phyloP scores from a whole-genome alignment of 2,888 invertebrate genomes.

The Drosophila greeni region DNA sequence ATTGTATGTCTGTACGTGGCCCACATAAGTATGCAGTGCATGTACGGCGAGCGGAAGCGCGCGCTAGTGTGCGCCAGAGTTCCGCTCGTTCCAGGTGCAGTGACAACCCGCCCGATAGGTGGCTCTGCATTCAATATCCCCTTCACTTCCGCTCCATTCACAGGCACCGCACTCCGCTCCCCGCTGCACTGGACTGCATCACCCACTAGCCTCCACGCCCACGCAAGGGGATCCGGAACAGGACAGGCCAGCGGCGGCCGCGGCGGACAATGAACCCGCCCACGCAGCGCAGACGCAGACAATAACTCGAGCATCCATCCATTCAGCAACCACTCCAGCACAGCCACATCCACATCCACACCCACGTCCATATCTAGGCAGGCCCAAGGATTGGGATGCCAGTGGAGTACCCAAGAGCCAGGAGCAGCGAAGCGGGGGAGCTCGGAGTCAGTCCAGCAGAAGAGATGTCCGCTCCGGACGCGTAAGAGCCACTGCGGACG shows the following conservation, averaged over 20 bases:
- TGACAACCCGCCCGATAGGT: constrained; percentile 19
- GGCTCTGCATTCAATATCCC: constrained; percentile 13
- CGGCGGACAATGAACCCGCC: constrained; percentile 57
- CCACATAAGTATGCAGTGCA: constrained; percentile 28
- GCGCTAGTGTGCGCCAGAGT: not conserved
- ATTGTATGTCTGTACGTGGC: constrained; percentile 4
- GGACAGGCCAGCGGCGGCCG: constrained; percentile 18
- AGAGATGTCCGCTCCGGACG: constrained; percentile 5
- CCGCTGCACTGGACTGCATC: constrained; percentile 7
- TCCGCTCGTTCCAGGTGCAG: constrained; percentile 17
- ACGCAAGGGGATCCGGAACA: not conserved
- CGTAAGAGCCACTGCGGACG: constrained; percentile 6
- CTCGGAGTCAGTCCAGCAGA: constrained; percentile 1
- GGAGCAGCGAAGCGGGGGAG: not conserved
- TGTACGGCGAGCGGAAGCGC: constrained; percentile 15
- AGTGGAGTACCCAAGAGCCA: constrained; percentile 2
- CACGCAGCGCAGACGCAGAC: constrained; percentile 7
- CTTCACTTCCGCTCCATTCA: constrained; percentile 12
- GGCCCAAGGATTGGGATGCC: constrained; percentile 9
- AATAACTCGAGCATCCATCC: constrained; percentile 8
- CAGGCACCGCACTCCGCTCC: constrained; percentile 6
- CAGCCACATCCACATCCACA: not conserved
- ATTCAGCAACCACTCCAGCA: not conserved
- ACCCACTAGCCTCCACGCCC: constrained; percentile 7
- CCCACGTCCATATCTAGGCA: not conserved